phyloP scores from a whole-genome alignment of 2,888 invertebrate genomes.

The Pinctada fucata region DNA sequence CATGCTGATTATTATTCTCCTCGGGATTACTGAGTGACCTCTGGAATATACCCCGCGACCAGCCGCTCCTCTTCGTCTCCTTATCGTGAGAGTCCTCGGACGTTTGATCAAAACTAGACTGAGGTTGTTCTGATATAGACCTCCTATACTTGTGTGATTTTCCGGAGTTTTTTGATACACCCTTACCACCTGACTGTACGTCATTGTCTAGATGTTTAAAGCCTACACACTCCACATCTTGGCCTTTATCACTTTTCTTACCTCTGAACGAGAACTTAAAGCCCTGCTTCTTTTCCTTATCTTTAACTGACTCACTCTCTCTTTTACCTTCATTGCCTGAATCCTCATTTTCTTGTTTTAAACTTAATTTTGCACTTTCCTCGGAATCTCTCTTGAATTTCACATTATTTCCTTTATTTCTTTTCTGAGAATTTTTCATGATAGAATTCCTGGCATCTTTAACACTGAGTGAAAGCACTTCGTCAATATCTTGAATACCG shows the following conservation, averaged over 20 bases:
- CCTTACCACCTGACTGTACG: not conserved
- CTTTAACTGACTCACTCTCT: not conserved
- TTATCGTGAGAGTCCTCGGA: slow-evolving; percentile 28
- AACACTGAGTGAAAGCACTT: slow-evolving; percentile 10
- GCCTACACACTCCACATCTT: slow-evolving; percentile 11
- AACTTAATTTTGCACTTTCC: not conserved
- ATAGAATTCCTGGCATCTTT: slow-evolving; percentile 16
- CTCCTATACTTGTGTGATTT: not conserved
- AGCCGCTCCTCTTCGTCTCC: slow-evolving; percentile 45
- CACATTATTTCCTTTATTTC: slow-evolving; percentile 5
- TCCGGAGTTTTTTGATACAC: not conserved
- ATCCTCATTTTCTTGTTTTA: not conserved
- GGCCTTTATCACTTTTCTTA: not conserved
- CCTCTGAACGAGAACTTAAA: not conserved
- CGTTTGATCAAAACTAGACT: not conserved
- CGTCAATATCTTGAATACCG: not conserved
- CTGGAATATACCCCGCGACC: slow-evolving; percentile 52
- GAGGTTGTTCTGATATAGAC: not conserved
- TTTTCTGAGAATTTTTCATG: slow-evolving; percentile 6
- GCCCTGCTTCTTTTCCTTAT: not conserved
- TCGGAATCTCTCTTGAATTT: not conserved
- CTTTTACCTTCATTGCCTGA: not conserved
- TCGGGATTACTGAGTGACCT: slow-evolving; percentile 20
- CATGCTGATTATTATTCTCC: slow-evolving; percentile 22
- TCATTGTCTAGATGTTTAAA: slow-evolving; percentile 7